A percentile compares a stretch with the other conserved stretches of the same genome.
Evolutionary conservation across 23 tunicate species (phyloP).

Genomic region (Aplidium turbinatum): DNA sequence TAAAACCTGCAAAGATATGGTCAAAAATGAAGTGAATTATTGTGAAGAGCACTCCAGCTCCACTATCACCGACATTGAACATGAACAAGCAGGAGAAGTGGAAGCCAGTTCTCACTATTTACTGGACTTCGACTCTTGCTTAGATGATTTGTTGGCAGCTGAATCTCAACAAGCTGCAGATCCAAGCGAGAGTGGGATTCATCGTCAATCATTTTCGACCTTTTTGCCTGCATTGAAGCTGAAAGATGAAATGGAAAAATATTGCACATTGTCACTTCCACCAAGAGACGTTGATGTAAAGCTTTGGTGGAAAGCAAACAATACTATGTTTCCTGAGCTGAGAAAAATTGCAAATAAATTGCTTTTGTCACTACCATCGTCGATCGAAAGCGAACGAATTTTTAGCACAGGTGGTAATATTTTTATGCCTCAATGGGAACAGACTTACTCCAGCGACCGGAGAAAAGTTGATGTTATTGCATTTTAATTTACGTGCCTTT

Average conservation of each 20-base stretch:
- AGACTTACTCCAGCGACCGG: slow-evolving; percentile 12
- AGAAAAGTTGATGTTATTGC: slow-evolving; percentile 26
- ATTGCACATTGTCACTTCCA: background rate
- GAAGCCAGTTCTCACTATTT: slow-evolving; percentile 1
- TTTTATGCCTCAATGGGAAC: slow-evolving; percentile 14
- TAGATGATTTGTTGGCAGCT: slow-evolving; percentile 6
- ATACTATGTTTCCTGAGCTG: slow-evolving; percentile 3
- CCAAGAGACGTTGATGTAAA: slow-evolving; percentile 1
- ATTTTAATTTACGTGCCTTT: background rate
- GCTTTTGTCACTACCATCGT: slow-evolving; percentile 24
- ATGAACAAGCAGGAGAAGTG: background rate
- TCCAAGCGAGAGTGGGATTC: background rate
- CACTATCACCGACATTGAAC: slow-evolving; percentile 7
- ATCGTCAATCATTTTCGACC: background rate
- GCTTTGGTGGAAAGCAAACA: slow-evolving; percentile 31
- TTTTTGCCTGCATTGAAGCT: slow-evolving; percentile 1
- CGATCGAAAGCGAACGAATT: slow-evolving; percentile 34
- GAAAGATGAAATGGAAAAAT: background rate
- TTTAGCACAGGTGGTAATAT: slow-evolving; percentile 31
- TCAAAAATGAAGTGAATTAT: background rate
- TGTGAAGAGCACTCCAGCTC: slow-evolving; percentile 10
- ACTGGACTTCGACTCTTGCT: slow-evolving; percentile 15
- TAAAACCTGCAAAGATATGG: background rate
- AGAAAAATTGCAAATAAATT: background rate
- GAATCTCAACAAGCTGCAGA: slow-evolving; percentile 1